Base-by-base conservation (phyloP, 2,113 vertebrate genomes). In the Datnioides undecimradiatus region DNA sequence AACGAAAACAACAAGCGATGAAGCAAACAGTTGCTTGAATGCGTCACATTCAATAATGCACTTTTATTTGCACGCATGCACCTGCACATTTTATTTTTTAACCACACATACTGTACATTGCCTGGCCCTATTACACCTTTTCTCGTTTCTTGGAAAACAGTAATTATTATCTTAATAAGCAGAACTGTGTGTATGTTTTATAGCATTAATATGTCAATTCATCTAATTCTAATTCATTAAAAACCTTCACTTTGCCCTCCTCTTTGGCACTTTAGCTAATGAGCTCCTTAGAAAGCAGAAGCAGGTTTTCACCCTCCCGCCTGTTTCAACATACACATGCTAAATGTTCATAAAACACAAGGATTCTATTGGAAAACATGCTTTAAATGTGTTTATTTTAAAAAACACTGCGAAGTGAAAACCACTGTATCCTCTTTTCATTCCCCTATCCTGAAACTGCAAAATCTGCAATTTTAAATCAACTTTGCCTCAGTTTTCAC, bases 351-450 rank as follows among this genome's bases (percentile, higher is more conserved):
- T 19, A 12, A 38, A 36, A 34, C 12, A 9, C 1, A 9, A 0
- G 3, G 2, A 10, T 5, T 5, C 36, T 27, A 27, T 43, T 62
- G 23, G 14, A 14, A 29, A 27, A 29, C 9, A 12, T 52, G 21
- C 14, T 5, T n/a, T 25, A 19, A 41, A 21, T 8, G 4, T 34
- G 41, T 71, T n/a, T n/a, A n/a, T n/a, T n/a, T n/a, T n/a, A n/a
- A n/a, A n/a, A n/a, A n/a, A n/a, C n/a, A n/a, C n/a, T 60, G 52
- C 41, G 51, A 64, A 1, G 6, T 9, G 6, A 6, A 67, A 72
- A 77, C 23, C 45, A 10, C 49, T n/a, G 11, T 10, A 38, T 82
- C 80, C 73, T 45, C 73, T 65, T 82, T 82, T 70, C n/a, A n/a
- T n/a, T 25, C 13, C 40, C 1, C 29, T 8, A 4, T n/a, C 12